Conservation (phyloP, 2,888 invertebrate genomes). For the Cephus spinipes region DNA sequence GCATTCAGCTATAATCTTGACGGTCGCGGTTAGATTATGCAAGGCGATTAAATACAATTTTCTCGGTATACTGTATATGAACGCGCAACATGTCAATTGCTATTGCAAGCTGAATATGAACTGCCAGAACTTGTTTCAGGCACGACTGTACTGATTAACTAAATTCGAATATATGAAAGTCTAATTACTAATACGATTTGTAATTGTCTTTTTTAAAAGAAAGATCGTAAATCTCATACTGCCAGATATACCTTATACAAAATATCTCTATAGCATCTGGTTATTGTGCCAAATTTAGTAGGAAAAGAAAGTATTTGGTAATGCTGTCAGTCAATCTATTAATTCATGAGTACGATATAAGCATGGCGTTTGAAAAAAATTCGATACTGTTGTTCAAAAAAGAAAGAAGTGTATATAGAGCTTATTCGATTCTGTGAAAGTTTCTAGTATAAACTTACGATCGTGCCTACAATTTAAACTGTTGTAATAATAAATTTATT, state of each 20-base stretch:
- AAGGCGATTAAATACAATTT: constrained; percentile 1
- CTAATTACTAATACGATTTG: constrained; percentile 1
- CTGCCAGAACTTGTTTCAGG: constrained; percentile 18
- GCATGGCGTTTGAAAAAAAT: neutral
- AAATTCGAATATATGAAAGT: neutral
- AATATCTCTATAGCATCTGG: neutral
- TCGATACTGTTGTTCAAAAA: neutral
- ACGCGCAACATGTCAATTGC: constrained; percentile 5
- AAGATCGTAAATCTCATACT: neutral
- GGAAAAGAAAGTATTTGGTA: neutral
- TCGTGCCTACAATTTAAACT: neutral
- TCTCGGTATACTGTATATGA: constrained; percentile 4
- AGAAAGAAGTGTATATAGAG: neutral
- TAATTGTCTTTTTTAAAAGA: neutral
- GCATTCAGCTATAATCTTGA: neutral
- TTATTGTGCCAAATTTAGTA: constrained; percentile 17
- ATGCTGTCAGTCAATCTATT: neutral
- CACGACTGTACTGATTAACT: constrained; percentile 14
- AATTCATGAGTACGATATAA: neutral
- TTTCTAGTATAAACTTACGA: constrained; percentile 5
- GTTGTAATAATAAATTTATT: constrained; percentile 25
- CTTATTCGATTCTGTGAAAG: neutral
- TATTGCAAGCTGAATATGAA: constrained; percentile 8
- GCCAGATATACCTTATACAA: neutral
- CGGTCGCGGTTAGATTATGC: neutral